Evolutionary conservation across 1,140 invertebrate species (phyloP).

Genomic region (Diachasma alloeum): DNA sequence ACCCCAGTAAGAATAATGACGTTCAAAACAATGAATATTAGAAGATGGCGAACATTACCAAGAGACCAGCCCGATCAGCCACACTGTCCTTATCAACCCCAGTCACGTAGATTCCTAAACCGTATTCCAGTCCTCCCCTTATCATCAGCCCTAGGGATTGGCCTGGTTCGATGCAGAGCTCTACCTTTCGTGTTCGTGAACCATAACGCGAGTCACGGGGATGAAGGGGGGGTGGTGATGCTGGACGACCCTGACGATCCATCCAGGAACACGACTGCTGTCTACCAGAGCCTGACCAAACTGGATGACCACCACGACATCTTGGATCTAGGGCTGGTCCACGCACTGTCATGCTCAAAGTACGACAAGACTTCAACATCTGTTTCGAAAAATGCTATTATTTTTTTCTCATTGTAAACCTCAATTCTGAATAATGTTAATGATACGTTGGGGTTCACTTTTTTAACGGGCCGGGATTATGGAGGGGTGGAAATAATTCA

Average conservation of each 20-base stretch:
- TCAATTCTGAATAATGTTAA: not conserved
- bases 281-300: conserved; percentile 67
- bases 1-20: not conserved
- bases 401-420: not conserved
- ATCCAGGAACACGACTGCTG: conserved; percentile 92
- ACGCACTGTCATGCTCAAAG: conserved; percentile 86
- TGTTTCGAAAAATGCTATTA: conserved; percentile 55
- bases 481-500: too few relatives aligned
- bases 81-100: conserved; percentile 92
- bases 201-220: conserved; percentile 58
- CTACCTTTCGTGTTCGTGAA: conserved; percentile 71
- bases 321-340: conserved; percentile 69
- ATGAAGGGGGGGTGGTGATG: conserved; percentile 76
- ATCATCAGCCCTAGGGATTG: conserved; percentile 94
- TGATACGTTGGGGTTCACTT: not conserved
- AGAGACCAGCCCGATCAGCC: conserved; percentile 86
- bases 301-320: conserved; percentile 61
- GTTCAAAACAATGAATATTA: not conserved
- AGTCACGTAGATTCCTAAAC: conserved; percentile 93
- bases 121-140: conserved; percentile 91
- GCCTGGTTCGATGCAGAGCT: conserved; percentile 86
- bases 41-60: conserved; percentile 72
- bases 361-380: conserved; percentile 88
- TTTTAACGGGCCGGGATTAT: not conserved
- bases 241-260: conserved; percentile 85